Percentiles rank a stretch among this genome's conserved stretches.
Evolutionary conservation across 2,113 vertebrate genomes (phyloP).

Genomic region (Ursus arctos): DNA sequence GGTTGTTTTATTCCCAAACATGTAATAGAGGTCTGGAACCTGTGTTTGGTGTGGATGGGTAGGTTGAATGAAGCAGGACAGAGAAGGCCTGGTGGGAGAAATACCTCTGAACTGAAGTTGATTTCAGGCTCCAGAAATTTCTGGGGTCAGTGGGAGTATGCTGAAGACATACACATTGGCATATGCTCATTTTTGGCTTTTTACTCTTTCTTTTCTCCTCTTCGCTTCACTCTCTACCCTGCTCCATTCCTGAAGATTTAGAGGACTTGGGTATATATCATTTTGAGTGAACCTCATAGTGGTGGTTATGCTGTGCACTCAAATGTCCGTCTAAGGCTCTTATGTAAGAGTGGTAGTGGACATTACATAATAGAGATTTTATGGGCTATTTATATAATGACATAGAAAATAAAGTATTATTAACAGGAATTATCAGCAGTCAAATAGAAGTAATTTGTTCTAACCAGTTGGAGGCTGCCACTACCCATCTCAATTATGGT

Average conservation of each 20-base stretch:
- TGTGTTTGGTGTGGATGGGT: not conserved
- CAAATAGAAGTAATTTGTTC: constrained; percentile 62
- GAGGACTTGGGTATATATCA: not conserved
- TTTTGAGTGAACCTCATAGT: not conserved
- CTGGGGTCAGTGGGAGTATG: not conserved
- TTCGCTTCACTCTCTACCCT: not conserved
- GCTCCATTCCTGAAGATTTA: not conserved
- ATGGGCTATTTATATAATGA: not conserved
- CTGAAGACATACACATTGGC: not conserved
- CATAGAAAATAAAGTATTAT: constrained; percentile 16
- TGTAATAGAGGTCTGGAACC: not conserved
- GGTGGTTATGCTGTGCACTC: not conserved
- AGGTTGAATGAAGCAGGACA: not conserved
- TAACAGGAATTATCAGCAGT: constrained; percentile 13
- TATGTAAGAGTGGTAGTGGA: not conserved
- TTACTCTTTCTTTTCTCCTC: not conserved
- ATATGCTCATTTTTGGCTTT: not conserved
- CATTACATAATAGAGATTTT: not conserved
- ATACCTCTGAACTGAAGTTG: not conserved
- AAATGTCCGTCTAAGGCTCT: not conserved
- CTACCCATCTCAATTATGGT: not conserved
- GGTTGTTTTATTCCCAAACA: not conserved
- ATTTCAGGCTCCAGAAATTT: not conserved
- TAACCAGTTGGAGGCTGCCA: not conserved
- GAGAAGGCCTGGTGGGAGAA: not conserved